Percentiles rank a stretch among this genome's conserved stretches.
phyloP scores from a whole-genome alignment of 1,140 invertebrate genomes.

The Andricus grossulariae region DNA sequence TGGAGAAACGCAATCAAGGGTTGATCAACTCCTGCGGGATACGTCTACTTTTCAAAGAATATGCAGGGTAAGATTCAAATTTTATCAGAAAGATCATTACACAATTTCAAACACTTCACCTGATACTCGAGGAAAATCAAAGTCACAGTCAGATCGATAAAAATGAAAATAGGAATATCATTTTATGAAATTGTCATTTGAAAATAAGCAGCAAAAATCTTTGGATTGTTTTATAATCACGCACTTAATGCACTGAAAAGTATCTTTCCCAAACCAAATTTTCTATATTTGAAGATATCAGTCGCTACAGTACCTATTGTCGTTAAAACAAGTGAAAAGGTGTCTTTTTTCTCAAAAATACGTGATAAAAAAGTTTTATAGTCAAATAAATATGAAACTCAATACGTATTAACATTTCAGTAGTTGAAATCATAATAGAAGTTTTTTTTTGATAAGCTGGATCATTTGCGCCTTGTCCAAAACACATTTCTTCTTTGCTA shows the following conservation, averaged over 20 bases:
- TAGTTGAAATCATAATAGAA: too few species aligned
- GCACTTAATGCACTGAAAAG: constrained; percentile 21
- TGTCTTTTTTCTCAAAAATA: too few species aligned
- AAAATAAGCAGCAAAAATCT: not conserved
- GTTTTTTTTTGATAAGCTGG: too few species aligned
- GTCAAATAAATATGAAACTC: too few species aligned
- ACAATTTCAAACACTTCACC: constrained; percentile 25
- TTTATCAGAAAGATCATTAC: constrained; percentile 25
- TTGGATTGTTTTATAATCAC: not conserved
- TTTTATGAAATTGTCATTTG: not conserved
- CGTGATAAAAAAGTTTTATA: too few species aligned
- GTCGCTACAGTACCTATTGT: too few species aligned
- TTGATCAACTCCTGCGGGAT: constrained; percentile 86
- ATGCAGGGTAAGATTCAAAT: constrained; percentile 78
- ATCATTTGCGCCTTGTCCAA: too few species aligned
- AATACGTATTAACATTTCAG: too few species aligned
- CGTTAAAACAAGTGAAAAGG: too few species aligned
- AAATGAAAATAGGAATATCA: not conserved
- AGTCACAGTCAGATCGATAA: not conserved
- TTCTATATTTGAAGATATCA: not conserved
- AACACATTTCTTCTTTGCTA: too few species aligned
- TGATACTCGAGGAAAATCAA: not conserved
- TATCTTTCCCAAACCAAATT: constrained; percentile 18
- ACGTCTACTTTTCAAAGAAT: constrained; percentile 86
- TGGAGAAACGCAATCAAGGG: constrained; percentile 87